A percentile compares a stretch with the other conserved stretches of the same genome.
These are phyloP conservation scores for Epirrhoe tristata DNA, from an alignment of 2,888 invertebrate species.

Conservation along the genomic window DNA sequence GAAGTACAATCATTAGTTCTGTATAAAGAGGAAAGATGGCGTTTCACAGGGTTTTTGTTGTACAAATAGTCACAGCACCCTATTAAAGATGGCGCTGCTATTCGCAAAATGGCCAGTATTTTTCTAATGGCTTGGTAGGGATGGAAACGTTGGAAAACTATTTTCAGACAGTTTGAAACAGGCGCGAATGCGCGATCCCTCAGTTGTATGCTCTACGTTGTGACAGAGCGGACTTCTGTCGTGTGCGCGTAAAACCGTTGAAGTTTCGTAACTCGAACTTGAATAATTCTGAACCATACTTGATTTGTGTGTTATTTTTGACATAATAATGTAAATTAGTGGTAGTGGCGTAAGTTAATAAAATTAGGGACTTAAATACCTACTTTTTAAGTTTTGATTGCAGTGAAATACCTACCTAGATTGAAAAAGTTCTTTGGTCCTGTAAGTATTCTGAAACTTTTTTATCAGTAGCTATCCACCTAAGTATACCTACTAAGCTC, in stretches of 20 bases:
- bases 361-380: not conserved
- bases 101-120: constrained; percentile 46
- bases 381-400: not conserved
- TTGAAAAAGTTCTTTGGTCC: not conserved
- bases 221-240: constrained; percentile 53
- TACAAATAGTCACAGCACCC: not conserved
- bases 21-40: not conserved
- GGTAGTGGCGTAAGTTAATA: not conserved
- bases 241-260: constrained; percentile 44
- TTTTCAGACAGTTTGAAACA: constrained; percentile 61
- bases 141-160: constrained; percentile 68
- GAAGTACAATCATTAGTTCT: not conserved
- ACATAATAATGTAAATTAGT: not conserved
- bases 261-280: constrained; percentile 65
- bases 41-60: not conserved
- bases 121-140: constrained; percentile 41
- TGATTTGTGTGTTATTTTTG: not conserved
- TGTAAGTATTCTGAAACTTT: not conserved
- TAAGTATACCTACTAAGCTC: not conserved
- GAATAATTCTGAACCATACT: constrained; percentile 7
- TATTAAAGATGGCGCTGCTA: constrained; percentile 49
- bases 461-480: not conserved
- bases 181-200: constrained; percentile 58
- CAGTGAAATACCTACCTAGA: not conserved
- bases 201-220: constrained; percentile 72